Evolutionary conservation across 1,140 invertebrate genomes (phyloP).

Genomic region (Gryllus bimaculatus): DNA sequence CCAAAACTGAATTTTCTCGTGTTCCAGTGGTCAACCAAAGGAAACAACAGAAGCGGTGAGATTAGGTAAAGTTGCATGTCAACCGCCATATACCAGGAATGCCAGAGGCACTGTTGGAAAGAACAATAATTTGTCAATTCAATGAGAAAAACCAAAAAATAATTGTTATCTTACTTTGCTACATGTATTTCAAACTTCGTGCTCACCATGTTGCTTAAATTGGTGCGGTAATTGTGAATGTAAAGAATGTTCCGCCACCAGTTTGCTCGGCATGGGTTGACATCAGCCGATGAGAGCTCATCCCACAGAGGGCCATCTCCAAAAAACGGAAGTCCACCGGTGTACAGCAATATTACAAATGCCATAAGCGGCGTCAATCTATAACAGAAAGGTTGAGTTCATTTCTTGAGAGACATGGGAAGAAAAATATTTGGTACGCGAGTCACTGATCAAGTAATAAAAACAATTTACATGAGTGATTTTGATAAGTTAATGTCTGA

Average conservation of each 20-base stretch:
- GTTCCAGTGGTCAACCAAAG: not conserved
- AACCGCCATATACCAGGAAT: not conserved
- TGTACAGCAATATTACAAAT: not conserved
- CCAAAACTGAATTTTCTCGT: not conserved
- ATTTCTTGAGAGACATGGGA: too few relatives aligned
- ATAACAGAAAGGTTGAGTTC: not conserved
- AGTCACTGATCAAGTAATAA: too few relatives aligned
- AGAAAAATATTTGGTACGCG: too few relatives aligned
- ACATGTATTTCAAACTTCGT: not conserved
- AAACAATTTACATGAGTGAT: too few relatives aligned
- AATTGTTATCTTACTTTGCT: too few relatives aligned
- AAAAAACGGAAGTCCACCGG: not conserved
- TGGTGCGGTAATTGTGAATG: conserved; percentile 50
- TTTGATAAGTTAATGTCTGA: too few relatives aligned
- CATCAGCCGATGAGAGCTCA: not conserved
- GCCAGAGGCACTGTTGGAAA: not conserved
- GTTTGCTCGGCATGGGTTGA: conserved; percentile 40
- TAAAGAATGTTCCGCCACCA: conserved; percentile 52
- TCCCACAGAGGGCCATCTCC: not conserved
- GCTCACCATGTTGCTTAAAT: conserved; percentile 45
- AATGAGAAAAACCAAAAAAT: too few relatives aligned
- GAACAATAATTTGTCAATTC: too few relatives aligned
- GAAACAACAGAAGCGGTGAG: not conserved
- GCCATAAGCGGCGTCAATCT: not conserved
- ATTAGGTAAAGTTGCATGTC: not conserved